Evolutionary conservation across 1,140 invertebrate species (phyloP).

Genomic region (Streblospio benedicti): DNA sequence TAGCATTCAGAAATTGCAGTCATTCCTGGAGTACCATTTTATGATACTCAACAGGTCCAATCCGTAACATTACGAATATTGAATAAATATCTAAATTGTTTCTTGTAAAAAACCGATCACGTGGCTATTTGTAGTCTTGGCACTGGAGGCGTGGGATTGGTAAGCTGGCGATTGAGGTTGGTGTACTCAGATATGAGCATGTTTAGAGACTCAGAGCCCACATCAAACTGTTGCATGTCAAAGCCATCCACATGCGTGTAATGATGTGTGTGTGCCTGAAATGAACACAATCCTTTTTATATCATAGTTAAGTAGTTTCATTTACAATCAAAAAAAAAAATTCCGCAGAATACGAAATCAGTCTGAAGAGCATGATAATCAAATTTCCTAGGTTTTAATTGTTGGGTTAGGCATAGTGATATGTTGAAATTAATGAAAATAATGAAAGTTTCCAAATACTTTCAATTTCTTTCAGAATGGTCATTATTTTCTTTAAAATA

Average conservation of each 20-base stretch:
- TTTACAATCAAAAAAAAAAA: conserved; percentile 1
- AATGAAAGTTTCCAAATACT: neutral
- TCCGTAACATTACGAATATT: too few relatives aligned
- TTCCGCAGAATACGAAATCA: neutral
- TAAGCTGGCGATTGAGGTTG: conserved; percentile 25
- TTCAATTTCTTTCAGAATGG: too few relatives aligned
- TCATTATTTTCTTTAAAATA: too few relatives aligned
- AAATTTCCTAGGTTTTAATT: neutral
- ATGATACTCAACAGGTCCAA: too few relatives aligned
- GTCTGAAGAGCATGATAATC: neutral
- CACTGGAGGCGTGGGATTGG: conserved; percentile 1
- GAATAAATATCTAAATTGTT: too few relatives aligned
- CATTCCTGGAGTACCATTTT: too few relatives aligned
- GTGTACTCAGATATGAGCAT: conserved; percentile 40
- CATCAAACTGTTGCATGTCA: conserved; percentile 39
- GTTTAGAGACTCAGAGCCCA: conserved; percentile 38
- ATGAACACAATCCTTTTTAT: conserved; percentile 3
- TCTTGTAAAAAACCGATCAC: too few relatives aligned
- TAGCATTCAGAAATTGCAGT: too few relatives aligned
- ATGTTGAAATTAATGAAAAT: conserved; percentile 3
- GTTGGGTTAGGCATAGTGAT: neutral
- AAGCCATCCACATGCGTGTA: conserved; percentile 46
- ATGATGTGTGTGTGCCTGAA: conserved; percentile 47
- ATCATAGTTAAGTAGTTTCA: neutral
- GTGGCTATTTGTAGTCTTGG: conserved; percentile 6